Evolutionary conservation across 1,140 invertebrate species (phyloP).

Genomic region (Ditylenchus dipsaci): DNA sequence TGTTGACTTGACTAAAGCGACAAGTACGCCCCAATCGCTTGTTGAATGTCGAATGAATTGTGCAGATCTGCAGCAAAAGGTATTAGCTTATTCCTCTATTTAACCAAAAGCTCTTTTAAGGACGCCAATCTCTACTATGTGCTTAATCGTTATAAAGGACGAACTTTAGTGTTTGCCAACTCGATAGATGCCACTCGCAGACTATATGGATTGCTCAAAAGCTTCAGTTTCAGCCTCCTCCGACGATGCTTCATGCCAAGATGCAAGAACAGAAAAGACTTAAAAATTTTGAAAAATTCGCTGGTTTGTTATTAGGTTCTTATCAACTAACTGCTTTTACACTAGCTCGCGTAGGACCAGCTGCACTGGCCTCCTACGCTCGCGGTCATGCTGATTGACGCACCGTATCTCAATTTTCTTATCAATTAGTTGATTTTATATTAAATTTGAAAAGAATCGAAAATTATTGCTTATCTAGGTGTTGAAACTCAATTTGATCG

Average conservation of each 20-base stretch:
- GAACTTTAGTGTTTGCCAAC: constrained; percentile 94
- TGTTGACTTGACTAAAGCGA: constrained; percentile 76
- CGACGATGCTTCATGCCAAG: constrained; percentile 81
- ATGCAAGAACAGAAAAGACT: constrained; percentile 90
- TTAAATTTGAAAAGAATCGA: neutral
- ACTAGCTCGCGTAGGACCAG: too few relatives aligned
- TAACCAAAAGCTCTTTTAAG: constrained; percentile 51
- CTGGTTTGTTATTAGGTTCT: constrained; percentile 63
- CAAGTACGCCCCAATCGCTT: constrained; percentile 74
- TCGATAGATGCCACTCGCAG: constrained; percentile 85
- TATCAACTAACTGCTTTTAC: too few relatives aligned
- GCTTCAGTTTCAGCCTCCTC: constrained; percentile 66
- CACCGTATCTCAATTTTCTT: too few relatives aligned
- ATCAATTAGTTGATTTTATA: too few relatives aligned
- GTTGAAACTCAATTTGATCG: neutral
- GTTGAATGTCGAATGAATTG: constrained; percentile 74
- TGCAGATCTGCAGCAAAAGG: constrained; percentile 69
- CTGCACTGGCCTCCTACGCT: too few relatives aligned
- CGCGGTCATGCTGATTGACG: too few relatives aligned
- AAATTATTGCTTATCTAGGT: constrained; percentile 6
- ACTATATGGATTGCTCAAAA: constrained; percentile 74
- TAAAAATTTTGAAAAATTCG: constrained; percentile 87
- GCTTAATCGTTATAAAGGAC: constrained; percentile 73
- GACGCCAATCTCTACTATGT: constrained; percentile 92
- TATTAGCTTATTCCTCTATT: constrained; percentile 14